A percentile compares a stretch with the other conserved stretches of the same genome.
Evolutionary conservation across 2,888 invertebrate genomes (phyloP).

Genomic region (Philopedon plagiatum): DNA sequence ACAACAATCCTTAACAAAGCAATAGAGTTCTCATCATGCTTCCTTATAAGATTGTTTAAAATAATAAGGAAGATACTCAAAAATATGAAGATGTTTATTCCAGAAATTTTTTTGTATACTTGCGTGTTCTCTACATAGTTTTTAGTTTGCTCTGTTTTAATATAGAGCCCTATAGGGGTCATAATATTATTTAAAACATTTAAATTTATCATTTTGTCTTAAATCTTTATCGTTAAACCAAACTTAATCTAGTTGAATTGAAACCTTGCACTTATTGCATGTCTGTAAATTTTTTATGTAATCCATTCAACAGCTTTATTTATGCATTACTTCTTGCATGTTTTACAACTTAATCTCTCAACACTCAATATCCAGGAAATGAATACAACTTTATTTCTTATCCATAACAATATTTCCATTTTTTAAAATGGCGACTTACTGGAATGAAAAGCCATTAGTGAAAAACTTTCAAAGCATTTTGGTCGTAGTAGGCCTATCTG

Average conservation of each 20-base stretch:
- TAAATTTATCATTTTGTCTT: constrained; percentile 7
- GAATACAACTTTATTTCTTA: neutral
- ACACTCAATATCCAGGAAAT: neutral
- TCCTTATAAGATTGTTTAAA: neutral
- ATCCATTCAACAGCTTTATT: neutral
- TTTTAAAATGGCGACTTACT: neutral
- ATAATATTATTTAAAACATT: constrained; percentile 18
- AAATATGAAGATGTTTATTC: constrained; percentile 23
- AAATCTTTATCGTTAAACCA: neutral
- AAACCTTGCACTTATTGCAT: too few relatives aligned
- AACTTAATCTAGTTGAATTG: too few relatives aligned
- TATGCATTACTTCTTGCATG: neutral
- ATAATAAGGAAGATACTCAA: constrained; percentile 5
- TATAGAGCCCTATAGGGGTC: neutral
- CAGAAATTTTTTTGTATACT: constrained; percentile 10
- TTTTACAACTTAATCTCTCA: neutral
- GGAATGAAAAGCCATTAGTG: neutral
- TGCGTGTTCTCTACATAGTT: neutral
- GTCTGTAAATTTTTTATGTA: neutral
- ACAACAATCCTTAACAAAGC: constrained; percentile 2
- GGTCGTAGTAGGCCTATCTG: neutral
- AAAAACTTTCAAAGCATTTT: constrained; percentile 15
- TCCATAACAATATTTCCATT: too few relatives aligned
- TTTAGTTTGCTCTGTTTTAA: neutral
- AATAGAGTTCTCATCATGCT: neutral